A percentile compares a stretch with the other conserved stretches of the same genome.
phyloP scores from a whole-genome alignment of 1,140 invertebrate species.

The Phthorimaea operculella region DNA sequence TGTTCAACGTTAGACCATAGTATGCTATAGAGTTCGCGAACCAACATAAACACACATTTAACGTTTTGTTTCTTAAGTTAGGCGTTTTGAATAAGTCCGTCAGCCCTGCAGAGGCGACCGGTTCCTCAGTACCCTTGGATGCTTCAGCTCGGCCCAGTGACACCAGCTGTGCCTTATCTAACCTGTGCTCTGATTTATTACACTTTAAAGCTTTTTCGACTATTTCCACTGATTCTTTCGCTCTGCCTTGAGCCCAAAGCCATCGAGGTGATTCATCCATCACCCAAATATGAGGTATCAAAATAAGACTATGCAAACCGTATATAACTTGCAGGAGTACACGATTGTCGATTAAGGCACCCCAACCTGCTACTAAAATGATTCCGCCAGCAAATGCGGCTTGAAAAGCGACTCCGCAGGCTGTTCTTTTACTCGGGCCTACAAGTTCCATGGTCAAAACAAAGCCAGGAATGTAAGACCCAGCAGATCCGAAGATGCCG shows the following conservation, averaged over 20 bases:
- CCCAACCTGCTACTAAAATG: constrained; percentile 85
- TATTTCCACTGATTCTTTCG: constrained; percentile 77
- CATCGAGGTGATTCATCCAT: constrained; percentile 88
- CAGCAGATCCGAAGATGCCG: constrained; percentile 85
- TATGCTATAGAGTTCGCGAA: constrained; percentile 90
- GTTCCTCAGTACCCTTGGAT: constrained; percentile 39
- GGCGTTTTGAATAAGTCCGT: constrained; percentile 82
- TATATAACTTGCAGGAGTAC: constrained; percentile 82
- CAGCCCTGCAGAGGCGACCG: constrained; percentile 60
- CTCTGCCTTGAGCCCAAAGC: constrained; percentile 83
- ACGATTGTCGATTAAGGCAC: constrained; percentile 80
- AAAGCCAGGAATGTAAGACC: constrained; percentile 85
- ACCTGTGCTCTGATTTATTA: constrained; percentile 71
- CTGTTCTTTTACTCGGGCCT: constrained; percentile 81
- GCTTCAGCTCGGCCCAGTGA: constrained; percentile 69
- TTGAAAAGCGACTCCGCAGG: constrained; percentile 85
- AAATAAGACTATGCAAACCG: constrained; percentile 77
- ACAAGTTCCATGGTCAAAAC: constrained; percentile 90
- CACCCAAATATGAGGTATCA: constrained; percentile 85
- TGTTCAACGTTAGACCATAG: constrained; percentile 86
- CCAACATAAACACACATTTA: constrained; percentile 88
- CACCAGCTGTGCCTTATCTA: constrained; percentile 73
- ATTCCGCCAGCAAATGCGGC: constrained; percentile 84
- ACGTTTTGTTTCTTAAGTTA: constrained; percentile 79
- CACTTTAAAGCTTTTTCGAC: constrained; percentile 77